Conservation (phyloP, 2,888 invertebrate species). For the Apotomis capreana region DNA sequence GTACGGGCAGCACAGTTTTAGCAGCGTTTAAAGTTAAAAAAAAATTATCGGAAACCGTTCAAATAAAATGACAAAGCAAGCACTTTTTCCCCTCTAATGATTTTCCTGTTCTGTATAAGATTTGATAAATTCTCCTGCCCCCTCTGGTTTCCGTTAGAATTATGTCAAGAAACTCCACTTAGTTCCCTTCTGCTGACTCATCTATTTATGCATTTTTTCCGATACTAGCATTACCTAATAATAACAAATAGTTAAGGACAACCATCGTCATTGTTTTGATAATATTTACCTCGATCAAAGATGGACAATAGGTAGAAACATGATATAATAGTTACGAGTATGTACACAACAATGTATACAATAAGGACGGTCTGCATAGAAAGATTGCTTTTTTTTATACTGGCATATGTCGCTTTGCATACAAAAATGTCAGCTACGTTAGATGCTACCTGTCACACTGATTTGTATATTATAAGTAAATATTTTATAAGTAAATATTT, state of each 20-base stretch:
- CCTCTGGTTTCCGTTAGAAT: background rate
- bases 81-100: background rate
- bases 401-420: too few relatives aligned
- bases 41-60: background rate
- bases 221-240: background rate
- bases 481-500: too few relatives aligned
- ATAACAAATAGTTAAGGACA: background rate
- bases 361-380: too few relatives aligned
- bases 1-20: background rate
- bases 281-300: too few relatives aligned
- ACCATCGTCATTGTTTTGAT: background rate
- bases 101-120: conserved; percentile 8
- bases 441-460: too few relatives aligned
- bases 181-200: background rate
- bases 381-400: too few relatives aligned
- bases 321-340: too few relatives aligned
- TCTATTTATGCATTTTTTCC: background rate
- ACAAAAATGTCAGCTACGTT: too few relatives aligned
- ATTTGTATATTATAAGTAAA: too few relatives aligned
- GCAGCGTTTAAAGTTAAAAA: too few relatives aligned
- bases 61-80: conserved; percentile 1
- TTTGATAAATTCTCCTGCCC: background rate
- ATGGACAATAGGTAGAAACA: too few relatives aligned
- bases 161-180: background rate
- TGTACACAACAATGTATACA: too few relatives aligned